A percentile compares a stretch with the other conserved stretches of the same genome.
phyloP scores from a whole-genome alignment of 2,113 vertebrate genomes.

The Bettongia penicillata region DNA sequence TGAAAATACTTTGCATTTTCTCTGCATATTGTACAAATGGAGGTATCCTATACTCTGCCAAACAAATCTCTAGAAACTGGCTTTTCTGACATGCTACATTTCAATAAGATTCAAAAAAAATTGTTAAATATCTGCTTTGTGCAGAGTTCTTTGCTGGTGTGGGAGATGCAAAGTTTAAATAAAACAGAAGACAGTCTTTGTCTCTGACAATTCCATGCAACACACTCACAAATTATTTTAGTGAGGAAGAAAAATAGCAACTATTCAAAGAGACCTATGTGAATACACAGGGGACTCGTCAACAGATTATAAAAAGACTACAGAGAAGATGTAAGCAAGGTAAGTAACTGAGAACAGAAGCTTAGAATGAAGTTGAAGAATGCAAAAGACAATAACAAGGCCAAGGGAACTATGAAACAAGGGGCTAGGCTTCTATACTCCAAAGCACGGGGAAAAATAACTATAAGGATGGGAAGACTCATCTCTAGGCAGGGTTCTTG shows the following conservation, averaged over 20 bases:
- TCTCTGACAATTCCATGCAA: not conserved
- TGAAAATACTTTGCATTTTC: not conserved
- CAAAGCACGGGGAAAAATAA: not conserved
- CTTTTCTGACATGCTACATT: conserved; percentile 3
- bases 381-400: not conserved
- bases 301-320: not conserved
- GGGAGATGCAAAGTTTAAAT: not conserved
- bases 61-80: not conserved
- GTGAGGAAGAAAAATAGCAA: not conserved
- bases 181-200: not conserved
- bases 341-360: not conserved
- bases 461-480: not conserved
- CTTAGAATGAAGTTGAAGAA: not conserved
- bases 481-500: not conserved
- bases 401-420: not conserved
- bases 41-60: conserved; percentile 11
- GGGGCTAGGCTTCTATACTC: not conserved
- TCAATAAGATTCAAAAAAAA: not conserved
- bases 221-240: not conserved
- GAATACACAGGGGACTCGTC: not conserved
- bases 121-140: not conserved
- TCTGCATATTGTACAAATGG: not conserved
- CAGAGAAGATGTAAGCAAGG: not conserved
- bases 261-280: not conserved
- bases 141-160: not conserved